Evolutionary conservation across 2,113 vertebrate genomes (phyloP), one percentile per base, ranked within the genome.

Genomic region (Esox niger): DNA sequence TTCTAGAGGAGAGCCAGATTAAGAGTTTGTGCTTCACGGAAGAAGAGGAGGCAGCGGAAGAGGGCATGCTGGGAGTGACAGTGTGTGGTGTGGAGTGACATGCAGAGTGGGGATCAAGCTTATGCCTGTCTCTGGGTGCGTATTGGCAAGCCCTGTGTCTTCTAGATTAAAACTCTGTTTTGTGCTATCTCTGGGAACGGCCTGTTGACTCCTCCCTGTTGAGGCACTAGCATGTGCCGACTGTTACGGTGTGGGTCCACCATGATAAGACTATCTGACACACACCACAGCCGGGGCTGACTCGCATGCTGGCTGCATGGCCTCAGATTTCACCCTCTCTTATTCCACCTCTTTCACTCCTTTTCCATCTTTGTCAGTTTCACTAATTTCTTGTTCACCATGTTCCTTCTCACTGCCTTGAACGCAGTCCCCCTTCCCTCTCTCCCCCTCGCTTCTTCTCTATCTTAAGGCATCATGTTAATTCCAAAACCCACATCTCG

Each of bases 181-280:
- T 69, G 52, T 73, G 60, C 71, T 91, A 91, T 91, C 88, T 87
- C 5, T 30, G 61, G 9, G 5, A 5, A 67, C 23, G 68, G 74
- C 47, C 71, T 78, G 76, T 57, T 54, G 32, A 52, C 83, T 85
- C 87, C 88, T 77, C 88, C 88, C 85, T 71, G 71, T 54, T 49
- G 57, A 35, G 33, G 62, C 30, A 58, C 78, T 75, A 76, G 32
- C 27, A 74, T 77, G 0, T 0, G 78, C 86, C 76, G 88, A 88
- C 95, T 88, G 95, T 96, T 95, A 87, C 87, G 88, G 91, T 83
- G 29, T 93, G 84, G 84, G 77, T 79, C 71, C 58, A 10, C 46
- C 70, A 61, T 91, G 95, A 97, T 97, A 97, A 95, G 90, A 77
- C 92, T 95, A 96, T 95, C 95, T 83, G 60, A 82, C 81, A 33